phyloP scores from a whole-genome alignment of 2,797 vertebrate species.

The Pristis pectinata region DNA sequence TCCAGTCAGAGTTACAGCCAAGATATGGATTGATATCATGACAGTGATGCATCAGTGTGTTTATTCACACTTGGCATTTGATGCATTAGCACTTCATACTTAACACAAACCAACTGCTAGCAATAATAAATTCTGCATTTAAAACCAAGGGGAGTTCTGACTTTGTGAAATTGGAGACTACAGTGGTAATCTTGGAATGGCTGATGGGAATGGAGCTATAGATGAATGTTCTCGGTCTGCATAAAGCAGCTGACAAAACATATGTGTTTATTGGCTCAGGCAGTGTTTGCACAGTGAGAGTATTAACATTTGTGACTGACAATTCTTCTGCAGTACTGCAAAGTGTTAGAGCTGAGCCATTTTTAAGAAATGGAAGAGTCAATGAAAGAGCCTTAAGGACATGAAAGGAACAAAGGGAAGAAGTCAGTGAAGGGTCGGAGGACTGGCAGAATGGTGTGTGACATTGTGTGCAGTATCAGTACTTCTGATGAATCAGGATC shows the following conservation, averaged over 20 bases:
- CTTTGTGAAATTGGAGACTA: not conserved
- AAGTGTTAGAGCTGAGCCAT: not conserved
- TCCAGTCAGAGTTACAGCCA: not conserved
- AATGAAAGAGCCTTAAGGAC: not conserved
- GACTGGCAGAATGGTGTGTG: too few species aligned
- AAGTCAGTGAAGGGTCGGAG: too few species aligned
- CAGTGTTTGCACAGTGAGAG: not conserved
- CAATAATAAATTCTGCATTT: not conserved
- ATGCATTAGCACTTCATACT: not conserved
- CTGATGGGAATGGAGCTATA: not conserved
- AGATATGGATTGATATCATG: not conserved
- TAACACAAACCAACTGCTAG: not conserved
- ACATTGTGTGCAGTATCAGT: too few species aligned
- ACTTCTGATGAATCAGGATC: too few species aligned
- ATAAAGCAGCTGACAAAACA: not conserved
- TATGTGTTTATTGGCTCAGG: not conserved
- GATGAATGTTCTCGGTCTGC: not conserved
- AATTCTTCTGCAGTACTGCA: not conserved
- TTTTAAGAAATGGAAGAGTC: not conserved
- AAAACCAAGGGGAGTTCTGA: not conserved
- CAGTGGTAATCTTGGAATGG: not conserved
- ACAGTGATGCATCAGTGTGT: not conserved
- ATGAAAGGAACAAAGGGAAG: not conserved
- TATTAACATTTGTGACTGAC: not conserved
- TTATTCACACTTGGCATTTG: not conserved